These are phyloP conservation scores for Pachypsylla venusta DNA, from an alignment of 1,140 invertebrate species.

Conservation along the genomic window DNA sequence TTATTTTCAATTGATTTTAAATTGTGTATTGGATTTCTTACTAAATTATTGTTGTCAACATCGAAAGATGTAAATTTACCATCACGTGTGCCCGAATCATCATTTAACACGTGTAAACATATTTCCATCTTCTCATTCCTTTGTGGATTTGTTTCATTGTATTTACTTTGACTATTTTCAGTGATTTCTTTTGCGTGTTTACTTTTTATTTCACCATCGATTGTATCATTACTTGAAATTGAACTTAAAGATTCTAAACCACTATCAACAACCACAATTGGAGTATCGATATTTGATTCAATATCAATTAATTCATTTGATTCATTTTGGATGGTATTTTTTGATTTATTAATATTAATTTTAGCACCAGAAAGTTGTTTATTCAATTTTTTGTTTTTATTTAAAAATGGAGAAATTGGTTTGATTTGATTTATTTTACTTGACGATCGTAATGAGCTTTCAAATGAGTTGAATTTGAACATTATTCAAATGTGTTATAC, in stretches of 20 bases:
- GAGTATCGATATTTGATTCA: background rate
- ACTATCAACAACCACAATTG: too few relatives aligned
- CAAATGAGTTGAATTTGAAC: slow-evolving; percentile 3
- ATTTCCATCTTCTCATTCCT: too few relatives aligned
- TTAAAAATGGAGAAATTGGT: background rate
- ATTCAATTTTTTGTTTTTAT: background rate
- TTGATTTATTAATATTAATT: background rate
- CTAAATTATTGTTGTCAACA: too few relatives aligned
- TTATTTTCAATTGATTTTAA: too few relatives aligned
- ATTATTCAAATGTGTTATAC: background rate
- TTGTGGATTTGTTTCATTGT: too few relatives aligned
- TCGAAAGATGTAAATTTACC: too few relatives aligned
- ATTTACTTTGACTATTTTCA: too few relatives aligned
- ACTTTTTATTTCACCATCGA: background rate
- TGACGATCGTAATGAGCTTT: background rate
- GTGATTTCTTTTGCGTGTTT: too few relatives aligned
- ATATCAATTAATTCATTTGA: background rate
- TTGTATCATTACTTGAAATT: background rate
- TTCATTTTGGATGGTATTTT: background rate
- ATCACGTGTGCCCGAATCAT: too few relatives aligned
- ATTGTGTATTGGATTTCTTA: too few relatives aligned
- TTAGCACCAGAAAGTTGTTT: background rate
- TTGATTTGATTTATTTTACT: background rate
- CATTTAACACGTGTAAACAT: too few relatives aligned
- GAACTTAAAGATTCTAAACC: slow-evolving; percentile 1